These are phyloP conservation scores for Piprites chloris DNA, from an alignment of 2,113 vertebrate genomes.

Conservation along the genomic window DNA sequence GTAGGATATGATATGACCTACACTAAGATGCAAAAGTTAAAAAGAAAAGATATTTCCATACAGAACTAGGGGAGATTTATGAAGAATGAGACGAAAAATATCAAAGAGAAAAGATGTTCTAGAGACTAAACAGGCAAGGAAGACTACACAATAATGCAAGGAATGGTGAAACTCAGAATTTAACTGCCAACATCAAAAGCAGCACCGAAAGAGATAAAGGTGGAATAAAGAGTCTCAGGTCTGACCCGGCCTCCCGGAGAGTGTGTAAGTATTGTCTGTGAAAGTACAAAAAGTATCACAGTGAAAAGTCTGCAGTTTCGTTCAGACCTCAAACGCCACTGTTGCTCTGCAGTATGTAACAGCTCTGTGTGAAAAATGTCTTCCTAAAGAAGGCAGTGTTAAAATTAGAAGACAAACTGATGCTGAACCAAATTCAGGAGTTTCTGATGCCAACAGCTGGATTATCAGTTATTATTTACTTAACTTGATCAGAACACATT, in stretches of 20 bases:
- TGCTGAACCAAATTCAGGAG: not conserved
- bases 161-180: not conserved
- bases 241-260: not conserved
- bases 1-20: not conserved
- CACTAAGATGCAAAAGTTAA: not conserved
- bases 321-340: not conserved
- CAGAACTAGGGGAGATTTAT: not conserved
- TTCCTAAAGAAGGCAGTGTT: accelerated
- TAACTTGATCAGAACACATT: accelerated
- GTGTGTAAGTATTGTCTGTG: not conserved
- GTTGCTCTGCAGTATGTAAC: not conserved
- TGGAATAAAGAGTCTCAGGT: not conserved
- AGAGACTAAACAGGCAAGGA: not conserved
- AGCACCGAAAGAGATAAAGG: not conserved
- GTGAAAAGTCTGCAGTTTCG: not conserved
- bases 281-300: not conserved
- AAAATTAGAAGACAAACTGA: not conserved
- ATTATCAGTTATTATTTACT: not conserved
- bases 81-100: not conserved
- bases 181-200: not conserved
- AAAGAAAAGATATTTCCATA: not conserved
- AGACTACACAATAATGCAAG: not conserved
- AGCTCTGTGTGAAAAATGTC: accelerated
- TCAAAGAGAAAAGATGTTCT: not conserved
- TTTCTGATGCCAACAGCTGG: not conserved